Conservation (phyloP, 2,888 invertebrate species). For the Nomada fabriciana region DNA sequence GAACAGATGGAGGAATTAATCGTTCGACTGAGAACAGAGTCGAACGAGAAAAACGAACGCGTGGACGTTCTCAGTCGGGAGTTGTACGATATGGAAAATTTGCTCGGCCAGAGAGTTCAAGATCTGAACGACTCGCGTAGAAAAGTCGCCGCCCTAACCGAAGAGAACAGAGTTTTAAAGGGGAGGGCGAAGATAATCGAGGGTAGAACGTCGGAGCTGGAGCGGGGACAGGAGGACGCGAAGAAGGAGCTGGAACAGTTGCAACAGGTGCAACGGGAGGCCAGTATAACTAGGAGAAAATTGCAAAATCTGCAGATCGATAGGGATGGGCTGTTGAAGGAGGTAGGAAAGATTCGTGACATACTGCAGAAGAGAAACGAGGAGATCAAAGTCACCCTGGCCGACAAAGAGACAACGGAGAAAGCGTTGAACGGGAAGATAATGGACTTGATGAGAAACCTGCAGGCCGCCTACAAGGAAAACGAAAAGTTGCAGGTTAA, state of each 20-base stretch:
- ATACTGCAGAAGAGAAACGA: slow-evolving; percentile 54
- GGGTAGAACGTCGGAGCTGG: slow-evolving; percentile 41
- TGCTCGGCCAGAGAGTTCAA: slow-evolving; percentile 43
- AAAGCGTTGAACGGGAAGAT: slow-evolving; percentile 17
- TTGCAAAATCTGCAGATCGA: slow-evolving; percentile 47
- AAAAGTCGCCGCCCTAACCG: slow-evolving; percentile 33
- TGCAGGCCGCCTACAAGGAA: slow-evolving; percentile 34
- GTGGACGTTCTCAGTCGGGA: slow-evolving; percentile 49
- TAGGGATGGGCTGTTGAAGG: slow-evolving; percentile 49
- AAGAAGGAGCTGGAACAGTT: slow-evolving; percentile 40
- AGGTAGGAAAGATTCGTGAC: slow-evolving; percentile 52
- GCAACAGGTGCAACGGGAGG: slow-evolving; percentile 53
- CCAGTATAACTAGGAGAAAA: slow-evolving; percentile 40
- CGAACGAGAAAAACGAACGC: slow-evolving; percentile 46
- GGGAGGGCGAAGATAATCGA: slow-evolving; percentile 35
- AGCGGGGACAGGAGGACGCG: slow-evolving; percentile 44
- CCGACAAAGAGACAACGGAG: slow-evolving; percentile 44
- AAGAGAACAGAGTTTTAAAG: slow-evolving; percentile 45
- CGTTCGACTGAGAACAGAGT: slow-evolving; percentile 45
- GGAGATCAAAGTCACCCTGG: slow-evolving; percentile 48
- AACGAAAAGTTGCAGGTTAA: slow-evolving; percentile 46
- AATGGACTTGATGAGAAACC: slow-evolving; percentile 23
- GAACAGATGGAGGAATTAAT: slow-evolving; percentile 64
- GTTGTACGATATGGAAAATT: slow-evolving; percentile 41
- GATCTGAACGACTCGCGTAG: slow-evolving; percentile 38